Evolutionary conservation across 2,113 vertebrate genomes (phyloP), one percentile per base, ranked within the genome.

Genomic region (Myxocyprinus asiaticus): DNA sequence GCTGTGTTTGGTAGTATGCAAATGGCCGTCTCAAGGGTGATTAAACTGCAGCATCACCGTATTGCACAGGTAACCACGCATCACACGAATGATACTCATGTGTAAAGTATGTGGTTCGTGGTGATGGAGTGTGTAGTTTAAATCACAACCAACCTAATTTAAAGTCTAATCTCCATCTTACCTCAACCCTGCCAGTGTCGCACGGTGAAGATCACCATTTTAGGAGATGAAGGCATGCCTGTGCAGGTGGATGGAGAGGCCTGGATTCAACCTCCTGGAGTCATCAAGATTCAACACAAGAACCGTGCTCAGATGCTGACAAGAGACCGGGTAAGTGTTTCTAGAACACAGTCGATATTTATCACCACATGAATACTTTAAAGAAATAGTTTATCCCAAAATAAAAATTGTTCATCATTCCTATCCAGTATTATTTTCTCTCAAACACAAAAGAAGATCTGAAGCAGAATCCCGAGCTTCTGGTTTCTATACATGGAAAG

Each of bases 1-100:
- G 97, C 97, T 0, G 94, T 99, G 22, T 99, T 99, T 84, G 97
- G 97, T n/a, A 98, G 97, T 77, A 94, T 99, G 95, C 97, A 99
- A 88, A 99, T 99, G 97, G 97, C 97, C 0, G 95, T 99, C 48
- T 99, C 97, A 42, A 93, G 97, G 80, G 97, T 99, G 82, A 98
- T 99, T 89, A 99, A 98, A 67, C 92, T 99, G 45, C 97, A 98
- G 70, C 97, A 98, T 81, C 97, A 99, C 81, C 93, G 97, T 81
- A 99, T 99, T 71, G 97, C 97, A 47, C 97, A 99, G 96, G 97
- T 99, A 77, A 82, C 86, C 51, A 56, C 45, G 15, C 43, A 2
- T 42, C 56, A 48, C 50, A 17, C 33, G 22, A 1, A 50, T 5
- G 10, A n/a, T 55, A 61, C 2, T 14, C n/a, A 48, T 14, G 5